Conservation (phyloP, 2,797 vertebrate genomes). For the Gymnopithys bicolor region DNA sequence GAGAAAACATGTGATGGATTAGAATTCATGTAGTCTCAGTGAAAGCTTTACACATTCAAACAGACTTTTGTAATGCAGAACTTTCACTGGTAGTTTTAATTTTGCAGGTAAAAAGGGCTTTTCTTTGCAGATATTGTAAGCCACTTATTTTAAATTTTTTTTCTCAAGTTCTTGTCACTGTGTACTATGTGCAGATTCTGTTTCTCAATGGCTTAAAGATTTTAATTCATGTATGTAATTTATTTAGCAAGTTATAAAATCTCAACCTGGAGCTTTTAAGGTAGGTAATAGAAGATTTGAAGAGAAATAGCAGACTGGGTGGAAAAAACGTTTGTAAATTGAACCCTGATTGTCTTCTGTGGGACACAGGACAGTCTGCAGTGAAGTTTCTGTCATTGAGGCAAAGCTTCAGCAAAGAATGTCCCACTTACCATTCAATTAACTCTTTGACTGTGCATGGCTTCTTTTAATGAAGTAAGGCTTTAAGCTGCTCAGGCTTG, state of each 20-base stretch:
- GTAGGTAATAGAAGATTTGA: background rate
- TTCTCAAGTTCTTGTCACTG: background rate
- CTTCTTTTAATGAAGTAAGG: slow-evolving; percentile 38
- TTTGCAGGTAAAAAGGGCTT: background rate
- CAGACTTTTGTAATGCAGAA: background rate
- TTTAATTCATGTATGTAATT: background rate
- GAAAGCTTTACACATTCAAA: background rate
- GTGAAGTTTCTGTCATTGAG: background rate
- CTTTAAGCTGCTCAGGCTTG: background rate
- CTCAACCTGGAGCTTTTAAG: background rate
- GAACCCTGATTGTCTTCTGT: background rate
- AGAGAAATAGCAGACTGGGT: background rate
- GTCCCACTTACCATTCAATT: slow-evolving; percentile 7
- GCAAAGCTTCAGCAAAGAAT: background rate
- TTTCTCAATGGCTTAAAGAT: background rate
- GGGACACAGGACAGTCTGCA: background rate
- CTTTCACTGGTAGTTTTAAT: background rate
- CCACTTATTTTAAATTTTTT: background rate
- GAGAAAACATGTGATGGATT: background rate
- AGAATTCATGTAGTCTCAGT: background rate
- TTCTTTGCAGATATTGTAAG: background rate
- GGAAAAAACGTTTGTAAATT: background rate
- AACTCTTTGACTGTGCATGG: slow-evolving; percentile 8
- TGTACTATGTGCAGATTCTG: background rate
- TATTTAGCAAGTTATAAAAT: background rate